phyloP scores from a whole-genome alignment of 2,888 invertebrate species.

The Drosophila fungiperda region DNA sequence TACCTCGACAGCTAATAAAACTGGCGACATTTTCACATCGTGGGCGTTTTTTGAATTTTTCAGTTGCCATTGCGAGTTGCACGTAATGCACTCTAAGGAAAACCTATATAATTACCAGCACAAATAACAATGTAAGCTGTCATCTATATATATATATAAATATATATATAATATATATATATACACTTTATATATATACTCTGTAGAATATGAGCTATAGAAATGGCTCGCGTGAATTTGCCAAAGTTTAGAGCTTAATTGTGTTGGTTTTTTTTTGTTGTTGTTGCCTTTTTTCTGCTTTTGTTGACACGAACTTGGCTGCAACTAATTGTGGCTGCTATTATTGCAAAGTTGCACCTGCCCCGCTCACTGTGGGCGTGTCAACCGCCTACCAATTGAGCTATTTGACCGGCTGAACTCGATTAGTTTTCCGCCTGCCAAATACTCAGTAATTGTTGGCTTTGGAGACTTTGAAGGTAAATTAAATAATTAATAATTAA shows the following conservation, averaged over 20 bases:
- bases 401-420: slow-evolving; percentile 54
- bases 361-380: slow-evolving; percentile 55
- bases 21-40: slow-evolving; percentile 48
- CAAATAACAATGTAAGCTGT: slow-evolving; percentile 5
- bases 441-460: slow-evolving; percentile 34
- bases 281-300: not conserved
- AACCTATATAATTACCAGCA: slow-evolving; percentile 47
- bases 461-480: not conserved
- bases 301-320: slow-evolving; percentile 66
- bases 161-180: not conserved
- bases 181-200: not conserved
- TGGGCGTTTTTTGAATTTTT: slow-evolving; percentile 40
- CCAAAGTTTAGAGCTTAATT: slow-evolving; percentile 84
- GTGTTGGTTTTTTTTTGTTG: slow-evolving; percentile 16
- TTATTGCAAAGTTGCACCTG: slow-evolving; percentile 52
- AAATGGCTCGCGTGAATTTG: slow-evolving; percentile 83
- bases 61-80: slow-evolving; percentile 35
- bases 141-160: not conserved
- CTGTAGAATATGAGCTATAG: slow-evolving; percentile 19
- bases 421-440: slow-evolving; percentile 3
- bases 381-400: slow-evolving; percentile 60
- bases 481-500: too few relatives aligned
- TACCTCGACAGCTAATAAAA: slow-evolving; percentile 31
- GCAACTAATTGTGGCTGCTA: slow-evolving; percentile 60
- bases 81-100: slow-evolving; percentile 35